Percentiles rank a stretch among this genome's conserved stretches.
phyloP scores from a whole-genome alignment of 30 jellyfish, hydroid and myxozoan species.

The Mastigias papua region DNA sequence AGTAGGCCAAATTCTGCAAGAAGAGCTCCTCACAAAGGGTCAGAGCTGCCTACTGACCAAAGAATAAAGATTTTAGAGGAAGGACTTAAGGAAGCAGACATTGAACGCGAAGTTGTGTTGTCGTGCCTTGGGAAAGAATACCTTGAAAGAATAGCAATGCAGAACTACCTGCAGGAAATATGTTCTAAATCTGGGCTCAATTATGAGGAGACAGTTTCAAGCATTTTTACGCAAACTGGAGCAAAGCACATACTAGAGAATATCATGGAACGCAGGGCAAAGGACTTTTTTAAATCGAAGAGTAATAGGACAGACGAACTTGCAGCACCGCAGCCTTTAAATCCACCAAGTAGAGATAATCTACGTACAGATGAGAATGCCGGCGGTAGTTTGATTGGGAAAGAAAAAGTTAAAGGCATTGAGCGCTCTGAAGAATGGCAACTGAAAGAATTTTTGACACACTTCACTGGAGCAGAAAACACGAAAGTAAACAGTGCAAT shows the following conservation, averaged over 20 bases:
- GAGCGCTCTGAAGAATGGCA: constrained; percentile 25
- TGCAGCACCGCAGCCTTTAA: constrained; percentile 10
- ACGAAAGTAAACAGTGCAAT: constrained; percentile 42
- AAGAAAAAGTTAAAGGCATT: not conserved
- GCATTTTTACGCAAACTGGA: constrained; percentile 51
- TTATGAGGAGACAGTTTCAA: constrained; percentile 59
- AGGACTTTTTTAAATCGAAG: constrained; percentile 31
- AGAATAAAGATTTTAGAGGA: constrained; percentile 70
- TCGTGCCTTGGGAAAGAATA: constrained; percentile 90
- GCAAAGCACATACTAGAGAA: constrained; percentile 41
- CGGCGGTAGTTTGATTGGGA: constrained; percentile 16
- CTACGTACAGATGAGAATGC: not conserved
- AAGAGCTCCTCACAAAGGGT: constrained; percentile 35
- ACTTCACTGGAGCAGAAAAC: constrained; percentile 68
- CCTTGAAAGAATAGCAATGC: constrained; percentile 80
- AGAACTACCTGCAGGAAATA: constrained; percentile 72
- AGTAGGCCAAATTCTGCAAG: constrained; percentile 58
- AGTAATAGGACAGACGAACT: constrained; percentile 10
- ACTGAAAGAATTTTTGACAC: constrained; percentile 54
- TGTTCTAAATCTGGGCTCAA: constrained; percentile 74
- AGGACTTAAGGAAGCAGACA: constrained; percentile 80
- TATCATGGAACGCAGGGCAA: constrained; percentile 58
- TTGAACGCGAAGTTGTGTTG: constrained; percentile 85
- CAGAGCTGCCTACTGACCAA: constrained; percentile 67
- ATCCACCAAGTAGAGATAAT: not conserved